These are phyloP conservation scores for Cistogaster globosa DNA, from an alignment of 2,888 invertebrate species.

Conservation along the genomic window DNA sequence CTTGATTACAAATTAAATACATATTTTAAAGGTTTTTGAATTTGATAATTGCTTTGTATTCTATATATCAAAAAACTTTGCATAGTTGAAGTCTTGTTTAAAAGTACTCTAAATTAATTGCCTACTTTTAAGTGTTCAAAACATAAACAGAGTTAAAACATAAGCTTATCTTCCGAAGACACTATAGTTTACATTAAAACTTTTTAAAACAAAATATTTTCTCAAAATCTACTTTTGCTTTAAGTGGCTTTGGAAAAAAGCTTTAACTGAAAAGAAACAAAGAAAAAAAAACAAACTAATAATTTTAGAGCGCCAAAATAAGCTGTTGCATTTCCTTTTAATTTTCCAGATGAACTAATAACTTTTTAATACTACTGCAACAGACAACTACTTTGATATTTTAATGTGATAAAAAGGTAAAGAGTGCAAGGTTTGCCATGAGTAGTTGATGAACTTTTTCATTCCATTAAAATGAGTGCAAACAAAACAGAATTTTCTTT, in stretches of 20 bases:
- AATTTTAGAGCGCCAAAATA: conserved; percentile 48
- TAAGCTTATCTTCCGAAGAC: conserved; percentile 21
- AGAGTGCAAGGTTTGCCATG: neutral
- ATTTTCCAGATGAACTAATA: conserved; percentile 58
- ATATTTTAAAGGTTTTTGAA: too few relatives aligned
- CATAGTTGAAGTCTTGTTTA: conserved; percentile 25
- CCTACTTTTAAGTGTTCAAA: conserved; percentile 1
- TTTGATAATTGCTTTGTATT: neutral
- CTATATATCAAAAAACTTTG: neutral
- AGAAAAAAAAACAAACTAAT: neutral
- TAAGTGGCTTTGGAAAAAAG: neutral
- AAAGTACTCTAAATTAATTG: conserved; percentile 1
- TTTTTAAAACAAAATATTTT: neutral
- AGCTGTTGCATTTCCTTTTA: conserved; percentile 69
- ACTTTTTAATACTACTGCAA: conserved; percentile 57
- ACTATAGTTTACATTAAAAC: neutral
- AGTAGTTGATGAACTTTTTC: conserved; percentile 40
- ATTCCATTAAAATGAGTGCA: conserved; percentile 1
- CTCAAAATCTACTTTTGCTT: neutral
- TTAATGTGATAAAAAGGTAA: conserved; percentile 20
- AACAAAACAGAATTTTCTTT: conserved; percentile 15
- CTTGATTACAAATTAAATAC: too few relatives aligned
- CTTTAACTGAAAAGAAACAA: conserved; percentile 2
- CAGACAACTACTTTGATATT: conserved; percentile 51
- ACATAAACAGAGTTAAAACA: conserved; percentile 22